Base-by-base conservation (phyloP, 2,797 vertebrate species). In the Gobio occitaniae region DNA sequence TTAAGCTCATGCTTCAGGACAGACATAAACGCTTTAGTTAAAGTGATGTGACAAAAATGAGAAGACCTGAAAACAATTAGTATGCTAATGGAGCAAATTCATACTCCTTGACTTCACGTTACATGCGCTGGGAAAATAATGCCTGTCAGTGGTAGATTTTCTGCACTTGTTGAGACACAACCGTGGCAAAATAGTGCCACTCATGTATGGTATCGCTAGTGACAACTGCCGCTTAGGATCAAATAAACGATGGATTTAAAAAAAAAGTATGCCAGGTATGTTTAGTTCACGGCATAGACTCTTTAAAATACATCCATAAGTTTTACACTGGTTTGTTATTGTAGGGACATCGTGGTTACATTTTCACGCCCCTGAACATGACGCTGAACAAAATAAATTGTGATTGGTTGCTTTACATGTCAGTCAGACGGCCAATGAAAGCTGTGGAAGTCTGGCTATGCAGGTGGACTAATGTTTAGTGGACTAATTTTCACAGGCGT, bases 1-100 rank as follows among this genome's bases (percentile, higher is more conserved):
- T 90, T 91, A 89, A 83, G 72, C 82, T 84, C 83, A 75, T 78
- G 86, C 87, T 83, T 61, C 65, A 79, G 72, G 79, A 71, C 65
- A 59, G 74, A 56, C 61, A 74, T 68, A 85, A 87, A 70, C 84
- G 12, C 76, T 89, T 86, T 83, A 85, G 82, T 84, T 74, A 75
- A 86, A 85, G 52, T 48, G 82, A 81, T 86, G 65, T 74, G 65
- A 74, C 47, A 78, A 82, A 87, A 88, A 81, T 56, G 41, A 86
- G 84, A 89, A 65, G 63, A 80, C 77, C 83, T 83, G 66, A 87
- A 90, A 89, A 91, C 87, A 92, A 90, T 90, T 88, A 90, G 79
- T 86, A 92, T 90, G 90, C 84, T 91, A 92, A 90, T 90, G 61
- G 61, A 3, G 82, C 78, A 86, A 83, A 85, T 63, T 78, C 47